A percentile compares a stretch with the other conserved stretches of the same genome.
phyloP scores from a whole-genome alignment of 2,888 invertebrate genomes.

The Lingula anatina region DNA sequence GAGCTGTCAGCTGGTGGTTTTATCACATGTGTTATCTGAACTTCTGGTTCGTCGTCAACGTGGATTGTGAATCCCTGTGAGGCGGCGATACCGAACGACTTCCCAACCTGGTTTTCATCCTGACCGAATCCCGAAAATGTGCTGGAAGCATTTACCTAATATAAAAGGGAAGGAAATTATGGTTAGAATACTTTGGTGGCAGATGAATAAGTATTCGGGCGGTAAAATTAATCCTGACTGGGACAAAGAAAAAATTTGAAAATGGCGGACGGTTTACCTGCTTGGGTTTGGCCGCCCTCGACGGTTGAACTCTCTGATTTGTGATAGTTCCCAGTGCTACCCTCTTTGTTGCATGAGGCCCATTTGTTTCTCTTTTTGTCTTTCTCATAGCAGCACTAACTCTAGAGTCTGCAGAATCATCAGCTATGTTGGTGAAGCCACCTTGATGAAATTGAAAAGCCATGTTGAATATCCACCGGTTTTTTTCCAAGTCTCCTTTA shows the following conservation, averaged over 20 bases:
- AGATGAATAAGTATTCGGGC: not conserved
- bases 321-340: slow-evolving; percentile 44
- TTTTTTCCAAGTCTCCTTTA: too few species aligned
- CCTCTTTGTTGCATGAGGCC: slow-evolving; percentile 22
- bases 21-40: not conserved
- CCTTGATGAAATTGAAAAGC: slow-evolving; percentile 17
- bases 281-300: slow-evolving; percentile 41
- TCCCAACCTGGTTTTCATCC: not conserved
- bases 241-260: not conserved
- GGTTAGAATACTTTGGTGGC: too few species aligned
- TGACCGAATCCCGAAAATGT: too few species aligned
- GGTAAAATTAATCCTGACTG: not conserved
- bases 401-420: slow-evolving; percentile 22
- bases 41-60: slow-evolving; percentile 7
- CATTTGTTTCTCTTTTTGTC: slow-evolving; percentile 11
- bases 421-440: slow-evolving; percentile 13
- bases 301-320: slow-evolving; percentile 41
- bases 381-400: slow-evolving; percentile 19
- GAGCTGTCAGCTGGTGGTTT: not conserved
- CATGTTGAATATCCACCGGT: slow-evolving; percentile 14
- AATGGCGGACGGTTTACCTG: too few species aligned
- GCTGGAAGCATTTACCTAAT: too few species aligned
- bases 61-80: slow-evolving; percentile 8
- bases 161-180: too few species aligned
- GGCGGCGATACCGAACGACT: not conserved